These are phyloP conservation scores for Bradypodion ventrale DNA, from an alignment of 2,797 vertebrate species.

Conservation along the genomic window DNA sequence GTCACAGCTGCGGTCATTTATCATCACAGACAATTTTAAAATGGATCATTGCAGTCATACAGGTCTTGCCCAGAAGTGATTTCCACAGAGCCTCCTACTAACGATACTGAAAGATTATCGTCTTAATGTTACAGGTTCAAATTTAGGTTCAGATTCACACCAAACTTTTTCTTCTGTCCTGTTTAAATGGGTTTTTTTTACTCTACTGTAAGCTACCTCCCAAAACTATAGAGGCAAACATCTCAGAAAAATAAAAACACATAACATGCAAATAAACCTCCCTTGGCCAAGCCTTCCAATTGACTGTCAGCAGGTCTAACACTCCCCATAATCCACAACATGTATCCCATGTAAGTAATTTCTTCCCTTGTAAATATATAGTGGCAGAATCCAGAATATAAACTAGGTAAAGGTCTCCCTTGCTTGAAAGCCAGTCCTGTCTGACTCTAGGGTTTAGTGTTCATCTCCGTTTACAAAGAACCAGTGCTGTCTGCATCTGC, in stretches of 20 bases:
- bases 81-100: no score
- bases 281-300: not conserved
- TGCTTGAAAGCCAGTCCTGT: no score
- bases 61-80: not conserved
- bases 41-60: not conserved
- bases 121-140: constrained; percentile 4
- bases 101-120: not conserved
- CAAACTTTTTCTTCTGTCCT: not conserved
- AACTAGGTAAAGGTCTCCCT: no score
- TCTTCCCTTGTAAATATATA: not conserved
- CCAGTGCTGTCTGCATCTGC: no score
- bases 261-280: not conserved
- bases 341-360: not conserved
- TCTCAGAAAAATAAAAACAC: not conserved
- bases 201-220: not conserved
- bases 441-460: no score
- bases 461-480: no score
- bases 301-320: not conserved
- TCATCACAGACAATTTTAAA: not conserved
- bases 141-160: not conserved
- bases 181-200: not conserved
- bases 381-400: no score
- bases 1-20: no score
- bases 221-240: constrained; percentile 6
- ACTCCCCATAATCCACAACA: not conserved